These are phyloP conservation scores for Ispidina picta DNA, from an alignment of 2,797 vertebrate genomes.

Conservation along the genomic window DNA sequence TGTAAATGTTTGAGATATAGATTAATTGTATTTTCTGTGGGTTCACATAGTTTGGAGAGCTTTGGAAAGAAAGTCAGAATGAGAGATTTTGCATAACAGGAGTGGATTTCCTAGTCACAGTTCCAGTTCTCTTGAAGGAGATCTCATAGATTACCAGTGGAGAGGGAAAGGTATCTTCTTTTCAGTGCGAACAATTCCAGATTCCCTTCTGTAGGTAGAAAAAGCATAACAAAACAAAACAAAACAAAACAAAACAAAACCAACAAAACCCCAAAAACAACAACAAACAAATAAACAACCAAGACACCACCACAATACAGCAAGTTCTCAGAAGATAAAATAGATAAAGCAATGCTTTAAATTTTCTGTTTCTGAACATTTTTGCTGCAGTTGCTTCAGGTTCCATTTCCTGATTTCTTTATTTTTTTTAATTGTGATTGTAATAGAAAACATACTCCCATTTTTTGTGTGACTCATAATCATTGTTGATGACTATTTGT, in stretches of 20 bases:
- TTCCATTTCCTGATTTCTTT: slow-evolving; percentile 67
- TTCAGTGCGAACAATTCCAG: background rate
- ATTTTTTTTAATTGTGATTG: slow-evolving; percentile 62
- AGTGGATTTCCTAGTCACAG: background rate
- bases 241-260: no score
- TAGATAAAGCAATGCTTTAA: background rate
- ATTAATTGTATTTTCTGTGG: background rate
- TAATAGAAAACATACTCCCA: slow-evolving; percentile 63
- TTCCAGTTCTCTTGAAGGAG: background rate
- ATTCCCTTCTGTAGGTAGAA: background rate
- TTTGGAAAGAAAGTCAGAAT: slow-evolving; percentile 10
- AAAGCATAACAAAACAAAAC: background rate
- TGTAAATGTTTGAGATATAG: background rate
- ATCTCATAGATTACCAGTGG: background rate
- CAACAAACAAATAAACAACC: no score
- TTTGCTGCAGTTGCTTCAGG: slow-evolving; percentile 5
- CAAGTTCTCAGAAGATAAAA: background rate
- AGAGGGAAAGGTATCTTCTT: slow-evolving; percentile 1
- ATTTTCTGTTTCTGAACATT: slow-evolving; percentile 23
- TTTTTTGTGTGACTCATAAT: slow-evolving; percentile 61
- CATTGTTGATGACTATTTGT: slow-evolving; percentile 56
- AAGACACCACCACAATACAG: background rate
- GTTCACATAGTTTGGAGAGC: background rate
- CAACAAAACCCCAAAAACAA: no score
- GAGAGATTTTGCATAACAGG: background rate